Base-by-base conservation (phyloP, 2,113 vertebrate genomes). In the Cyphomyrus plagiostoma region DNA sequence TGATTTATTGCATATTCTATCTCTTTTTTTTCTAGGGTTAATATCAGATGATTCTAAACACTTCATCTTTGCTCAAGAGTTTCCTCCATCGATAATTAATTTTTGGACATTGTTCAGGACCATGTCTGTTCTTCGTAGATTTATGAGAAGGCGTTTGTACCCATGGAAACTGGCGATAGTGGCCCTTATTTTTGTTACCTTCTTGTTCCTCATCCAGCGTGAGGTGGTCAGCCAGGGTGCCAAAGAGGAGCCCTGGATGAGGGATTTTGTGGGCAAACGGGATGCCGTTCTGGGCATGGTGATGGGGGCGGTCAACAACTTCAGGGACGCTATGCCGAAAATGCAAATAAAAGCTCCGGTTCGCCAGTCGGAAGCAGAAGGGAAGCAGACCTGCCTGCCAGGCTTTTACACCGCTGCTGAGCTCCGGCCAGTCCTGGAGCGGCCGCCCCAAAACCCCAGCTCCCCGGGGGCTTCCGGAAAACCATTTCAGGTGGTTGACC, bases 291-390 rank as follows among this genome's bases (percentile, higher is more conserved):
- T 99, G 90, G 97, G 96, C 91, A 96, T 99, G 80, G 92, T 99
- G 93, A 95, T 99, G 49, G 97, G 98, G 89, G 98, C 98, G 46
- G 96, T 99, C 93, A 97, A 98, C 94, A 99, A 99, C 95, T 96
- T 99, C 90, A 97, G 97, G 95, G 97, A 96, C 30, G 96, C 92
- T 39, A 97, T 98, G 94, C 98, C 98, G 94, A 99, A 99, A 95
- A 97, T 99, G 98, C 98, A 99, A 93, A 99, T 99, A 94, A 95
- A 94, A 93, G 98, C 98, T 53, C 98, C 98, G 0, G 89, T 97
- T 11, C 96, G 96, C 84, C 95, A 96, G 93, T 96, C 92, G 91
- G 94, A 95, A 21, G 89, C 92, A 66, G 93, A 92, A 77, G 95
- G 91, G 8, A 70, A 93, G 83, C 93, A 87, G 46, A 95, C 92